Conservation (phyloP, 92 coral and sea anemone genomes). For the Nematostella vectensis region DNA sequence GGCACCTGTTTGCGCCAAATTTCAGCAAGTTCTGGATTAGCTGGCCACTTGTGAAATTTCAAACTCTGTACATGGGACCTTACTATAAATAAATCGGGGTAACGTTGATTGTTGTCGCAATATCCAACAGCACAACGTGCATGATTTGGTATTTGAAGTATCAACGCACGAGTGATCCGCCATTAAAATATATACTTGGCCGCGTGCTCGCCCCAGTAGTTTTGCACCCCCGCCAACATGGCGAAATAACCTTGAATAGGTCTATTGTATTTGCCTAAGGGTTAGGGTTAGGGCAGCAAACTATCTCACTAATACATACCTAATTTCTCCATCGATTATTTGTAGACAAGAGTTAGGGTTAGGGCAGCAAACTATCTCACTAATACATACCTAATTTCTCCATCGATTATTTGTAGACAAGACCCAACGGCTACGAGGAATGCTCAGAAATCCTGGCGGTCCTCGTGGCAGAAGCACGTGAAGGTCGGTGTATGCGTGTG, state of each 20-base stretch:
- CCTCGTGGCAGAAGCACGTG: too few species aligned
- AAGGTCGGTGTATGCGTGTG: too few species aligned
- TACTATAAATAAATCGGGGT: background rate
- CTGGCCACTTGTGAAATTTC: background rate
- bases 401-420: too few species aligned
- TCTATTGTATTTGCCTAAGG: too few species aligned
- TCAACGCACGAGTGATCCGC: background rate
- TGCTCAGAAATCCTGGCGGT: too few species aligned
- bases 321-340: too few species aligned
- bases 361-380: too few species aligned
- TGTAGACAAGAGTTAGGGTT: too few species aligned
- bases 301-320: too few species aligned
- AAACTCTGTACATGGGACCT: background rate
- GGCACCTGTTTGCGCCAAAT: slow-evolving; percentile 37
- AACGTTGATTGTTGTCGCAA: slow-evolving; percentile 1
- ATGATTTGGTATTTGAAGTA: background rate
- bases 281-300: too few species aligned
- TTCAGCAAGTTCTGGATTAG: slow-evolving; percentile 29
- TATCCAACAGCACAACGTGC: slow-evolving; percentile 2
- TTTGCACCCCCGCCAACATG: background rate
- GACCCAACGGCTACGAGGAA: too few species aligned
- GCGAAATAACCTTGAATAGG: background rate
- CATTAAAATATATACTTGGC: background rate
- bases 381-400: too few species aligned
- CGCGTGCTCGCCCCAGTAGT: slow-evolving; percentile 2